Evolutionary conservation across 2,888 invertebrate species (phyloP).

Genomic region (Caenorhabditis parvicauda): DNA sequence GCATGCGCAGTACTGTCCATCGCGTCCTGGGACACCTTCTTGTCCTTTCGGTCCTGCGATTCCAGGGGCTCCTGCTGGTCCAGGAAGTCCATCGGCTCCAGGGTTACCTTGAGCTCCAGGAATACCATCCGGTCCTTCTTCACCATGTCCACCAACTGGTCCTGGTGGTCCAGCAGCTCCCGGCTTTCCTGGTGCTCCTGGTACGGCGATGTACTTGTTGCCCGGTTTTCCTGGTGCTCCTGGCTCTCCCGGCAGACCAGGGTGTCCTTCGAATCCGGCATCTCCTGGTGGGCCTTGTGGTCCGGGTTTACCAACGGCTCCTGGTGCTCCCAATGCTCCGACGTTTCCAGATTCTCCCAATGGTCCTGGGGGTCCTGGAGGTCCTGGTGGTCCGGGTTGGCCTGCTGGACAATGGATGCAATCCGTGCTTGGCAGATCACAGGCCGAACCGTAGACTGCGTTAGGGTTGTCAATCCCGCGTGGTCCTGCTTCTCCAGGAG

Average conservation of each 20-base stretch:
- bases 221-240: slow-evolving; percentile 27
- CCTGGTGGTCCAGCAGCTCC: slow-evolving; percentile 29
- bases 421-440: slow-evolving; percentile 17
- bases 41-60: slow-evolving; percentile 24
- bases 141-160: slow-evolving; percentile 18
- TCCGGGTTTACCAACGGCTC: slow-evolving; percentile 5
- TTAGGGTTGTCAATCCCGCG: slow-evolving; percentile 34
- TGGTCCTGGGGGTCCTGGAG: slow-evolving; percentile 24
- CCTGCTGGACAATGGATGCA: slow-evolving; percentile 39
- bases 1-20: slow-evolving; percentile 41
- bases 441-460: slow-evolving; percentile 1
- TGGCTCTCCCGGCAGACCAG: slow-evolving; percentile 19
- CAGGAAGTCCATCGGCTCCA: slow-evolving; percentile 17
- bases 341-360: slow-evolving; percentile 25
- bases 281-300: background rate
- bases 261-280: background rate
- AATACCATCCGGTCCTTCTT: slow-evolving; percentile 17
- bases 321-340: slow-evolving; percentile 18
- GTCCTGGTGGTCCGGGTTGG: slow-evolving; percentile 26
- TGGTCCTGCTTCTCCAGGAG: slow-evolving; percentile 28
- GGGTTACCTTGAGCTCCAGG: slow-evolving; percentile 22
- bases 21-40: slow-evolving; percentile 26
- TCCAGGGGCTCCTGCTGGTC: slow-evolving; percentile 23
- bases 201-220: background rate
- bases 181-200: slow-evolving; percentile 24